Percentiles rank a stretch among this genome's conserved stretches.
Evolutionary conservation across 2,113 vertebrate species (phyloP).

Genomic region (Salvelinus fontinalis): DNA sequence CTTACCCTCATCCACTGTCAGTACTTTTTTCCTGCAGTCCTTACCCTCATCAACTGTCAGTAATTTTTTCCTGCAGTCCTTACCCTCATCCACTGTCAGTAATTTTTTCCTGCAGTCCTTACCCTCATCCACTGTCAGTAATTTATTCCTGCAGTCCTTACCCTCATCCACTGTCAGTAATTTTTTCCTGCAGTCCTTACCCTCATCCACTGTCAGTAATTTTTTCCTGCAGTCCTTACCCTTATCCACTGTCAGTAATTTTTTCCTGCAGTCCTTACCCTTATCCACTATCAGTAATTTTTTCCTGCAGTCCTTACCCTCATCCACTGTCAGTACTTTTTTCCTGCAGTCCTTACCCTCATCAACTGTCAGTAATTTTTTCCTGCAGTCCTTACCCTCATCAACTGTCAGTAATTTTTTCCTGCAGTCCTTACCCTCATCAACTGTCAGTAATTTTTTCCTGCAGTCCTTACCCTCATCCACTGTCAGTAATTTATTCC

Average conservation of each 20-base stretch:
- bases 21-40: background rate
- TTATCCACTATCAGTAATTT: background rate
- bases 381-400: background rate
- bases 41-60: background rate
- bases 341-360: background rate
- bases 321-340: too few species aligned
- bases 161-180: too few species aligned
- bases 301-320: too few species aligned
- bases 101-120: background rate
- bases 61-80: too few species aligned
- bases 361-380: too few species aligned
- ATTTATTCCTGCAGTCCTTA: too few species aligned
- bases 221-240: too few species aligned
- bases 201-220: background rate
- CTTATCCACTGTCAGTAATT: too few species aligned
- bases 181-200: background rate
- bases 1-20: background rate
- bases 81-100: too few species aligned
- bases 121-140: background rate
- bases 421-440: too few species aligned
- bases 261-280: background rate
- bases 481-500: too few species aligned
- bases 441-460: background rate
- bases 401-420: background rate
- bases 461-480: background rate